phyloP scores from a whole-genome alignment of 2,113 vertebrate genomes.

The Bufo gargarizans region DNA sequence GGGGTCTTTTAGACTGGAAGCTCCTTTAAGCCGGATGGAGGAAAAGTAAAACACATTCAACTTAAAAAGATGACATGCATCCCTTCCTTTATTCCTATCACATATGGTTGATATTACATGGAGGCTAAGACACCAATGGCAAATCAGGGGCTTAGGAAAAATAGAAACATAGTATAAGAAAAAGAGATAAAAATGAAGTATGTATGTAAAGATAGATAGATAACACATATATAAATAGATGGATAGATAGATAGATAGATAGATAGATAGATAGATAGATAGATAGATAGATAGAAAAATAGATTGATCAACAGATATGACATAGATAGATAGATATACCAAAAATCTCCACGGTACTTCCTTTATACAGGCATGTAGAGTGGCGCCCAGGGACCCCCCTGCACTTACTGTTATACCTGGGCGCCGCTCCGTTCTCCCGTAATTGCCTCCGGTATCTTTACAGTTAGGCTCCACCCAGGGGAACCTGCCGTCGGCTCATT shows the following conservation, averaged over 20 bases:
- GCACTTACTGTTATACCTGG: no score
- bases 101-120: constrained; percentile 39
- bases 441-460: no score
- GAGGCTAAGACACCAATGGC: neutral
- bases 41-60: constrained; percentile 36
- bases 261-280: no score
- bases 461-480: no score
- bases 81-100: neutral
- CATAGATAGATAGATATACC: no score
- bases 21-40: constrained; percentile 35
- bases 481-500: no score
- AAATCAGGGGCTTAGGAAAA: neutral
- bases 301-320: no score
- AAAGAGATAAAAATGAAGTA: neutral
- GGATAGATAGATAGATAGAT: neutral
- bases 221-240: neutral
- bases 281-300: no score
- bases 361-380: no score
- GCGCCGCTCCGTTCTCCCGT: no score
- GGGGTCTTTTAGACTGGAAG: constrained; percentile 48
- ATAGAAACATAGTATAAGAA: neutral
- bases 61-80: constrained; percentile 19
- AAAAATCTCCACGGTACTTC: no score
- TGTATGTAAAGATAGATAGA: neutral
- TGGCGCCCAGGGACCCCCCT: no score